Evolutionary conservation across 2,113 vertebrate species (phyloP).

Genomic region (Acrocephalus kingi): DNA sequence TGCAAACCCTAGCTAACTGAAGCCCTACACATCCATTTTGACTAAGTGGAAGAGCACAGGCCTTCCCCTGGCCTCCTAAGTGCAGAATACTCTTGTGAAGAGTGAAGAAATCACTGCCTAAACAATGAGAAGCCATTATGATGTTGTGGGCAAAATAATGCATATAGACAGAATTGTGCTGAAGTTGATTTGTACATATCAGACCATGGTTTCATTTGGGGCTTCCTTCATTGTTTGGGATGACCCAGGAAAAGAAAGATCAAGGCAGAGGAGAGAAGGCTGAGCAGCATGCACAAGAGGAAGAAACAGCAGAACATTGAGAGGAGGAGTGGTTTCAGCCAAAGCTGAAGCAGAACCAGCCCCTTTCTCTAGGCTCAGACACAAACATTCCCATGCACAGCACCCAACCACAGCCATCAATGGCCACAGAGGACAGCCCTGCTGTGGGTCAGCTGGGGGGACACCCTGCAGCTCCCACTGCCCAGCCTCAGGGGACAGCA

Average conservation of each 20-base stretch:
- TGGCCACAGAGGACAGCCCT: fast-evolving
- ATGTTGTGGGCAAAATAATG: background rate
- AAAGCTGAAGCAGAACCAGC: background rate
- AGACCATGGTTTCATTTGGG: background rate
- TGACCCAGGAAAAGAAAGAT: background rate
- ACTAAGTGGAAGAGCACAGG: background rate
- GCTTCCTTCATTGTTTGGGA: background rate
- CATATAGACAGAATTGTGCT: background rate
- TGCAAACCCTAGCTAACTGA: background rate
- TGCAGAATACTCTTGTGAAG: too few species aligned
- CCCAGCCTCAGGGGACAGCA: background rate
- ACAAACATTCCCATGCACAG: fast-evolving
- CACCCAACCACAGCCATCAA: background rate
- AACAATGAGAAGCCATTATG: background rate
- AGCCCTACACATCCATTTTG: background rate
- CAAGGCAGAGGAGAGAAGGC: background rate
- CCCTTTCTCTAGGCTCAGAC: background rate
- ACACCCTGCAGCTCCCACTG: background rate
- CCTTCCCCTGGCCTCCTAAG: background rate
- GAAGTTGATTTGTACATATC: background rate
- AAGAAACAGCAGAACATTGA: background rate
- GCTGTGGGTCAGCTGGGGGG: background rate
- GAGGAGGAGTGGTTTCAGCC: background rate
- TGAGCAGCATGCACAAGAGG: background rate
- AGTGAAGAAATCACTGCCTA: background rate